Conservation (phyloP, 2,888 invertebrate species). For the Pteria penguin region DNA sequence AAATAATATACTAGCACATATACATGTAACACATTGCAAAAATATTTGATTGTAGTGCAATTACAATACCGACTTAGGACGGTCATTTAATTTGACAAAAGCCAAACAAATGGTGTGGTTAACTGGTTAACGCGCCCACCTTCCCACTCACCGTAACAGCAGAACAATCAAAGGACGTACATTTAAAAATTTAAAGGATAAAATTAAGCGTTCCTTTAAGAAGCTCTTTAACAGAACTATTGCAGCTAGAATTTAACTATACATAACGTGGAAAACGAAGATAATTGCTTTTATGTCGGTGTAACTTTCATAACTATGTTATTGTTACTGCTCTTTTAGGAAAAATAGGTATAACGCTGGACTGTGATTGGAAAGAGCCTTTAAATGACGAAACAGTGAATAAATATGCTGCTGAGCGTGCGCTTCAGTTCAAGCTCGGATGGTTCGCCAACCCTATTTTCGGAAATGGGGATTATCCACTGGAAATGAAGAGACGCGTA, state of each 20-base stretch:
- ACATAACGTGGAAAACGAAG: neutral
- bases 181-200: too few relatives aligned
- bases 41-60: too few relatives aligned
- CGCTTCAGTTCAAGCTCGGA: constrained; percentile 73
- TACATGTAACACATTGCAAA: too few relatives aligned
- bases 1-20: too few relatives aligned
- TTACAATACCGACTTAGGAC: too few relatives aligned
- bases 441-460: constrained; percentile 77
- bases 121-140: too few relatives aligned
- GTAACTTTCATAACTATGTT: too few relatives aligned
- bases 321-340: constrained; percentile 50
- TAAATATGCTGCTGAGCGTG: constrained; percentile 65
- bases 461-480: constrained; percentile 82
- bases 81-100: too few relatives aligned
- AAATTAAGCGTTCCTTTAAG: too few relatives aligned
- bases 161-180: too few relatives aligned
- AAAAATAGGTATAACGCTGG: constrained; percentile 66
- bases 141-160: too few relatives aligned
- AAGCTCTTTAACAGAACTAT: neutral
- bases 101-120: too few relatives aligned
- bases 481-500: constrained; percentile 69
- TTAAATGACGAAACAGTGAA: constrained; percentile 52
- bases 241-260: neutral
- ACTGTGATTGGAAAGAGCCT: constrained; percentile 73
- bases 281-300: neutral